A percentile compares a stretch with the other conserved stretches of the same genome.
These are phyloP conservation scores for Brachypterus glaber DNA, from an alignment of 2,888 invertebrate species.

Conservation along the genomic window DNA sequence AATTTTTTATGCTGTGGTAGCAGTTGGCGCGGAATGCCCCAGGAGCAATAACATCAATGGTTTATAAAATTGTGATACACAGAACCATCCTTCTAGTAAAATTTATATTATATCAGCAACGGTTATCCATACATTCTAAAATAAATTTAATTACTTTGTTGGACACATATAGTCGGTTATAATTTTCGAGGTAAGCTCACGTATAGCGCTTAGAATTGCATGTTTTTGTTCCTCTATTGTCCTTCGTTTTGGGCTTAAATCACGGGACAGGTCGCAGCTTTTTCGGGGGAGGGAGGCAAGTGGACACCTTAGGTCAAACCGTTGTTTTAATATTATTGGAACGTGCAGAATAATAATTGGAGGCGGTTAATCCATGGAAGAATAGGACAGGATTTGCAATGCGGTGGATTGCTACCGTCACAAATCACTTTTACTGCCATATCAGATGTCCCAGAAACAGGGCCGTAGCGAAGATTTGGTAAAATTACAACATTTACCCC, in stretches of 20 bases:
- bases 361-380: constrained; percentile 37
- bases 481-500: too few species aligned
- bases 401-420: constrained; percentile 40
- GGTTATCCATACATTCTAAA: too few species aligned
- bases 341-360: constrained; percentile 39
- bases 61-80: too few species aligned
- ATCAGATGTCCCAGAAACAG: constrained; percentile 27
- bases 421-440: constrained; percentile 44
- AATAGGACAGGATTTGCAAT: constrained; percentile 41
- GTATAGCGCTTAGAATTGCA: not conserved
- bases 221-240: constrained; percentile 1
- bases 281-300: constrained; percentile 19
- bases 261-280: not conserved
- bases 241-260: constrained; percentile 2
- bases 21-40: too few species aligned
- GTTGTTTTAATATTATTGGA: constrained; percentile 34
- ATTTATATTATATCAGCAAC: too few species aligned
- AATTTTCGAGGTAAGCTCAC: not conserved
- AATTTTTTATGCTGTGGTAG: too few species aligned
- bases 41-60: too few species aligned
- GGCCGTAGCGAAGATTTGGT: too few species aligned
- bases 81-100: too few species aligned
- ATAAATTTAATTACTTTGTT: too few species aligned
- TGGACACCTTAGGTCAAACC: constrained; percentile 12
- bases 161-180: constrained; percentile 28